Percentiles rank a stretch among this genome's conserved stretches.
Conservation (phyloP, 2,113 vertebrate genomes). For the Ovis canadensis region DNA sequence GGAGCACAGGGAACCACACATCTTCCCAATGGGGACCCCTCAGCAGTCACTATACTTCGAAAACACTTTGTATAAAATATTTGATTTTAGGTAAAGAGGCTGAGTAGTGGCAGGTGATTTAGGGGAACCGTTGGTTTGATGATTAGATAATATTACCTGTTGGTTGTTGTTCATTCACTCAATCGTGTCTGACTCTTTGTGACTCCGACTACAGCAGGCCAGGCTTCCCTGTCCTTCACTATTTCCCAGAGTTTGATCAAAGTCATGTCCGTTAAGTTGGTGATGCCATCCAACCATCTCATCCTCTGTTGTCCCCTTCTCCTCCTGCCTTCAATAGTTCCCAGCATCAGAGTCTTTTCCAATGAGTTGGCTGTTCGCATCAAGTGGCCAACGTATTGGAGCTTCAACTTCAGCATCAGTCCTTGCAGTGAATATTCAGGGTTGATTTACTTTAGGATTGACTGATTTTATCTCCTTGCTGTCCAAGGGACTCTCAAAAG, state of each 20-base stretch:
- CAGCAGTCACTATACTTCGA: background rate
- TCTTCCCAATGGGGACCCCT: background rate
- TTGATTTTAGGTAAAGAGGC: background rate
- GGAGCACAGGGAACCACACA: background rate
- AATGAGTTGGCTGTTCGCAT: background rate
- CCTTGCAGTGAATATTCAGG: background rate
- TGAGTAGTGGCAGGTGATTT: background rate
- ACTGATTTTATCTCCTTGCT: background rate
- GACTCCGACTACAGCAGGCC: background rate
- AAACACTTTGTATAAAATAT: background rate
- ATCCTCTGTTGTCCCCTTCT: background rate
- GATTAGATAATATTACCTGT: background rate
- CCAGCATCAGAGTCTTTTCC: background rate
- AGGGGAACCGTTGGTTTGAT: background rate
- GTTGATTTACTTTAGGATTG: background rate
- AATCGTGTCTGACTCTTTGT: background rate
- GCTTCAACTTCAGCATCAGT: background rate
- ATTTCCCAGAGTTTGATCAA: background rate
- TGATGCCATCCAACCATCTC: background rate
- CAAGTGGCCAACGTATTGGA: background rate
- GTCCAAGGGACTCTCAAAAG: background rate
- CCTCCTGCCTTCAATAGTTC: background rate
- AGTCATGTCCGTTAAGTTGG: background rate
- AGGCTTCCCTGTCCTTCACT: background rate
- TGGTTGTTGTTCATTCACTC: background rate